Percentiles rank a stretch among this genome's conserved stretches.
Evolutionary conservation across 1,140 invertebrate species (phyloP).

Genomic region (Psix sp.): DNA sequence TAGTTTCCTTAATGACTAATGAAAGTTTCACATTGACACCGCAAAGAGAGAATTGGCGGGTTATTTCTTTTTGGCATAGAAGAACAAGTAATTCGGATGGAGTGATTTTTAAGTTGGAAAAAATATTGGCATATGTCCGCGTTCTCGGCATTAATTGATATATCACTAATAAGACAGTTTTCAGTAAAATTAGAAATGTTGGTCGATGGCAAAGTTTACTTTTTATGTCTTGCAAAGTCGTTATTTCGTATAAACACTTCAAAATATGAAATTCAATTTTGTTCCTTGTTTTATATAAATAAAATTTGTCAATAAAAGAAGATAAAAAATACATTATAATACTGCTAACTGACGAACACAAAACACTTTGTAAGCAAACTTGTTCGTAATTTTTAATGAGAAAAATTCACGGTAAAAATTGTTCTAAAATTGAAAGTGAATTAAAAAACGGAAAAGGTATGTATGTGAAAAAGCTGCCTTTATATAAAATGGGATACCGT

Average conservation of each 20-base stretch:
- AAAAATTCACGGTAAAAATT: background rate
- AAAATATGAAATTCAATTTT: too few relatives aligned
- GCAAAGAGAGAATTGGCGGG: slow-evolving; percentile 7
- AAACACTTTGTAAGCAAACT: too few relatives aligned
- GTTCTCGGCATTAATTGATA: slow-evolving; percentile 18
- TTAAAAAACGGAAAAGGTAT: slow-evolving; percentile 1
- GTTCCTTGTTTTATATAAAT: too few relatives aligned
- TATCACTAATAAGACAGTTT: slow-evolving; percentile 5
- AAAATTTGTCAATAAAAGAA: too few relatives aligned
- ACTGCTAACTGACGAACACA: slow-evolving; percentile 38
- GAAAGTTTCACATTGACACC: background rate
- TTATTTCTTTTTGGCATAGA: slow-evolving; percentile 23
- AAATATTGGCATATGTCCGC: slow-evolving; percentile 14
- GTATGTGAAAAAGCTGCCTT: slow-evolving; percentile 36
- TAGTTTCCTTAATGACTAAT: slow-evolving; percentile 35
- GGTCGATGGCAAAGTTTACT: slow-evolving; percentile 49
- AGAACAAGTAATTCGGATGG: slow-evolving; percentile 17
- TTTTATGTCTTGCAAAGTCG: slow-evolving; percentile 13
- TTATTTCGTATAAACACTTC: background rate
- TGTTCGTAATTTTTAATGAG: too few relatives aligned
- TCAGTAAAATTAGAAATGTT: slow-evolving; percentile 47
- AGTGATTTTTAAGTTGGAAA: slow-evolving; percentile 21
- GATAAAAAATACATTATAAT: slow-evolving; percentile 49
- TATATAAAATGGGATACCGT: slow-evolving; percentile 43
- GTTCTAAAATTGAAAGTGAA: slow-evolving; percentile 22